Evolutionary conservation across 2,888 invertebrate species (phyloP).

Genomic region (Listrodromus nycthemerus): DNA sequence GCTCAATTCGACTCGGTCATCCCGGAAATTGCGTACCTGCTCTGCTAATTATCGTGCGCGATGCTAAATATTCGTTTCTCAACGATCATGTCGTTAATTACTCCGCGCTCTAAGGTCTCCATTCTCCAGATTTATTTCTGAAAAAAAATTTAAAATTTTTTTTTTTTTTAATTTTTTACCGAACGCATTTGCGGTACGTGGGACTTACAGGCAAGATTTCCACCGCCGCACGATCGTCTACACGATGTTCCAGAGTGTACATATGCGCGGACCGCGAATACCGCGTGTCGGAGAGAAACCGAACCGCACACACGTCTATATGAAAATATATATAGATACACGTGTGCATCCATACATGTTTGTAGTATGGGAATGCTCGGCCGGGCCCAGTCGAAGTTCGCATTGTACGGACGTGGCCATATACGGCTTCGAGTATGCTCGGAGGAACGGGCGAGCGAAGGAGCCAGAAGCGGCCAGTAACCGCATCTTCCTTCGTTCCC

Average conservation of each 20-base stretch:
- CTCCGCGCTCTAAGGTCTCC: not conserved
- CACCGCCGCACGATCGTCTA: not conserved
- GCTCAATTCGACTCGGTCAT: not conserved
- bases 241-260: not conserved
- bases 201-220: not conserved
- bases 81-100: not conserved
- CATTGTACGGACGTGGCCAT: constrained; percentile 63
- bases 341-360: not conserved
- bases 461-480: constrained; percentile 40
- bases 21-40: not conserved
- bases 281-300: constrained; percentile 7
- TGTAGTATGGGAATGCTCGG: constrained; percentile 33
- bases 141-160: no score
- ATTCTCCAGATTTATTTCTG: not conserved
- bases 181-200: not conserved
- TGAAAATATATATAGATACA: not conserved
- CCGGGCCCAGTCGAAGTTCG: constrained; percentile 57
- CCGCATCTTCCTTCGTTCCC: constrained; percentile 39
- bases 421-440: constrained; percentile 58
- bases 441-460: constrained; percentile 3
- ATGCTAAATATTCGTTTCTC: not conserved
- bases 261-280: constrained; percentile 7
- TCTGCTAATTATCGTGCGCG: not conserved
- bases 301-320: not conserved
- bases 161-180: not conserved